These are phyloP conservation scores for Flabesymbios commensalis DNA, from an alignment of 2,888 invertebrate species.

Conservation along the genomic window DNA sequence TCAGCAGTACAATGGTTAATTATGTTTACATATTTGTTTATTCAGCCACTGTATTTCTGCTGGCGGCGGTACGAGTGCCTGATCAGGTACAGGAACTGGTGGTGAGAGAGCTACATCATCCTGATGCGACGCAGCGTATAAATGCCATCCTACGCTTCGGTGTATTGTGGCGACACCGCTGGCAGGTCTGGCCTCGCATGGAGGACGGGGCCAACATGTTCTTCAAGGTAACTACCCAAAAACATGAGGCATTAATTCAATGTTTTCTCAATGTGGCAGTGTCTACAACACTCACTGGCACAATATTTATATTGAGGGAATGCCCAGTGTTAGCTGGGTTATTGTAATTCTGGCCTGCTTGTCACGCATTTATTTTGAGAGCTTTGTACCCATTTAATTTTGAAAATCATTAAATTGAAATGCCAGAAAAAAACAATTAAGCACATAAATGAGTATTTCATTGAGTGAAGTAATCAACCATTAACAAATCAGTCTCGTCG, in stretches of 20 bases:
- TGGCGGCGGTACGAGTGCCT: conserved; percentile 90
- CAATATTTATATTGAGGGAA: background rate
- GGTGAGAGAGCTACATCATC: conserved; percentile 83
- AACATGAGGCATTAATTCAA: background rate
- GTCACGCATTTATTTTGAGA: background rate
- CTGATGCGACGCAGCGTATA: conserved; percentile 80
- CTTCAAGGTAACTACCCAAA: conserved; percentile 74
- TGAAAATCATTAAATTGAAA: background rate
- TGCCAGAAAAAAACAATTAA: background rate
- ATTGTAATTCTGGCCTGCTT: background rate
- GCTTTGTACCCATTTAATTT: background rate
- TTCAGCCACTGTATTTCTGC: conserved; percentile 82
- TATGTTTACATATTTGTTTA: no score
- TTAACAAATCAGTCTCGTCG: background rate
- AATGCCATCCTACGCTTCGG: conserved; percentile 74
- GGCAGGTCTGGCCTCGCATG: conserved; percentile 99
- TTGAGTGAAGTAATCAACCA: background rate
- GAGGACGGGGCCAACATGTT: conserved; percentile 94
- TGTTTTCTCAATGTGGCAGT: background rate
- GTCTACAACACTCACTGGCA: background rate
- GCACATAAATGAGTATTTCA: background rate
- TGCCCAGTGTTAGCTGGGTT: background rate
- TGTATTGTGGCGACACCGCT: conserved; percentile 94
- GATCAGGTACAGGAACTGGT: conserved; percentile 87
- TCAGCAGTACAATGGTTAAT: no score